Percentiles rank a stretch among this genome's conserved stretches.
Conservation (phyloP, 1,140 invertebrate genomes). For the Aphelenchoides fujianensis region DNA sequence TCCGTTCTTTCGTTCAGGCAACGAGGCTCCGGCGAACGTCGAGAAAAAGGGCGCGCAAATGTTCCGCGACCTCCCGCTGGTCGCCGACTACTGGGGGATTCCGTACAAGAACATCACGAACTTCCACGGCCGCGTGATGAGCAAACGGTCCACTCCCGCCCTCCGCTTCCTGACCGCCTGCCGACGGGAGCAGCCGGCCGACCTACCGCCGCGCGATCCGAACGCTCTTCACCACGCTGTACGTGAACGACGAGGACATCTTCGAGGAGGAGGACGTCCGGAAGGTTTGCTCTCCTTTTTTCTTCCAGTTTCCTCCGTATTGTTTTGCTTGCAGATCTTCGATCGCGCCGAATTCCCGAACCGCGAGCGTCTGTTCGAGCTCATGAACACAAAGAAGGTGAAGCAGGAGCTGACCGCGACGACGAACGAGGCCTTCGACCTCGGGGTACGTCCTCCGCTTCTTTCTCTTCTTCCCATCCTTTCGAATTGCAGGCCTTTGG, state of each 20-base stretch:
- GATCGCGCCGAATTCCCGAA: background rate
- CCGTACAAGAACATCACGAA: background rate
- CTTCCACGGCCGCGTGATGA: background rate
- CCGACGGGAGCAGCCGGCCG: background rate
- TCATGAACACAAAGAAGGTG: background rate
- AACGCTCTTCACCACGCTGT: slow-evolving; percentile 3
- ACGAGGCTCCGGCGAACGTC: background rate
- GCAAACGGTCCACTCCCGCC: background rate
- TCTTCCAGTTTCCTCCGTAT: too few species aligned
- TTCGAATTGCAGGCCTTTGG: background rate
- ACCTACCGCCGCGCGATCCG: background rate
- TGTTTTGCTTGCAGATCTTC: background rate
- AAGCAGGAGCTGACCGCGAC: background rate
- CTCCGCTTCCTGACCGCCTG: slow-evolving; percentile 1
- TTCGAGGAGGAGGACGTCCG: slow-evolving; percentile 4
- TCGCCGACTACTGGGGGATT: background rate
- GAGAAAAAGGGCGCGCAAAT: background rate
- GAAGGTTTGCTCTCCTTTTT: too few species aligned
- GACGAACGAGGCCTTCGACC: background rate
- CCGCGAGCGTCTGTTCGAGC: background rate
- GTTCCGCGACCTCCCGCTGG: background rate
- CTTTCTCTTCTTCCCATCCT: too few species aligned
- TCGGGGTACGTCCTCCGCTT: background rate
- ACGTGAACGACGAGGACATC: slow-evolving; percentile 10
- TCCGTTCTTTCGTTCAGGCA: background rate